phyloP scores from a whole-genome alignment of 1,140 invertebrate genomes.

The Bombus picipes region DNA sequence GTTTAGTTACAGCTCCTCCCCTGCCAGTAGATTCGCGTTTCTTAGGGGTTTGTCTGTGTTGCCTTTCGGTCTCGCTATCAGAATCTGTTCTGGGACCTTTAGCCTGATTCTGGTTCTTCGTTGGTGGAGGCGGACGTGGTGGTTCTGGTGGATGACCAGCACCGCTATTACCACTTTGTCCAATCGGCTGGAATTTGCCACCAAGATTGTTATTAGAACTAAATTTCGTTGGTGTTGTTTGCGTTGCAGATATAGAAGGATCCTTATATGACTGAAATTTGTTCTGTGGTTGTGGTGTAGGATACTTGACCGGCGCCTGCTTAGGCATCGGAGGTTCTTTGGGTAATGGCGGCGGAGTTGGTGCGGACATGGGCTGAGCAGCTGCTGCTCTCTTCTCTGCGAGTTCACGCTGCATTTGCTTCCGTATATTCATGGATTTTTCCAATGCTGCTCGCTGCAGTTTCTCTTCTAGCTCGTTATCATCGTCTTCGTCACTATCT shows the following conservation, averaged over 20 bases:
- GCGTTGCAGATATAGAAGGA: conserved; percentile 60
- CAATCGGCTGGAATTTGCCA: conserved; percentile 81
- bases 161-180: conserved; percentile 64
- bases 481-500: conserved; percentile 75
- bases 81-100: conserved; percentile 80
- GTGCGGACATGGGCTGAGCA: conserved; percentile 74
- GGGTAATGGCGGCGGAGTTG: conserved; percentile 79
- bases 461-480: conserved; percentile 77
- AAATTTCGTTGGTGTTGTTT: conserved; percentile 72
- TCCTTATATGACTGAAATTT: conserved; percentile 79
- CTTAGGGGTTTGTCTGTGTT: conserved; percentile 70
- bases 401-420: conserved; percentile 80
- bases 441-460: conserved; percentile 76
- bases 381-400: conserved; percentile 77
- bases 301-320: conserved; percentile 79
- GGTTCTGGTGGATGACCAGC: conserved; percentile 73
- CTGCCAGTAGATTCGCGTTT: conserved; percentile 71
- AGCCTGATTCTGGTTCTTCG: conserved; percentile 69
- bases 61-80: conserved; percentile 76
- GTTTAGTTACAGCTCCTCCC: conserved; percentile 54
- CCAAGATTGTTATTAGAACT: conserved; percentile 73
- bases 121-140: conserved; percentile 65
- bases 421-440: conserved; percentile 78
- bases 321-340: conserved; percentile 81
- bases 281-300: conserved; percentile 76